Percentiles rank a stretch among this genome's conserved stretches.
These are phyloP conservation scores for Gambelia wislizenii DNA, from an alignment of 2,797 vertebrate species.

Conservation along the genomic window DNA sequence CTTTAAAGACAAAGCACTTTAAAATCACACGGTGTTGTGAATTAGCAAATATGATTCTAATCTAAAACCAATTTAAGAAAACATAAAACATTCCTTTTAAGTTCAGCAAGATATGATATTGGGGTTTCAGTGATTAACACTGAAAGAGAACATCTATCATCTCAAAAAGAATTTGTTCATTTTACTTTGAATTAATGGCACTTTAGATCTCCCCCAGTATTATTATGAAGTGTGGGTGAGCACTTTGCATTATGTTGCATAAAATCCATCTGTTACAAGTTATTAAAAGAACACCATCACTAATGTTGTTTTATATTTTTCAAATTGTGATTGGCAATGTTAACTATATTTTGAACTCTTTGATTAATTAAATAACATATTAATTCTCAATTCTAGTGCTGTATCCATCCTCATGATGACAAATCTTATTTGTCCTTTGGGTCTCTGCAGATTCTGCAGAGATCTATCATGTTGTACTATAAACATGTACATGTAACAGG, in stretches of 20 bases:
- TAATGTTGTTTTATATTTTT: neutral
- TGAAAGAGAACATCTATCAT: neutral
- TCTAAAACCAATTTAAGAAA: constrained; percentile 41
- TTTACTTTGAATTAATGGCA: constrained; percentile 4
- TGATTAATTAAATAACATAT: neutral
- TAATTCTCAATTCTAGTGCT: neutral
- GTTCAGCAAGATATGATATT: constrained; percentile 5
- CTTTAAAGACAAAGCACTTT: constrained; percentile 6
- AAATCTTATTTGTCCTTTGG: neutral
- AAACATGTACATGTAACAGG: neutral
- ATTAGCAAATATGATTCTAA: constrained; percentile 16
- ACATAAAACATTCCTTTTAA: constrained; percentile 23
- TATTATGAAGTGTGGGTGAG: neutral
- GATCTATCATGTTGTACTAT: no score
- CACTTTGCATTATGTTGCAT: neutral
- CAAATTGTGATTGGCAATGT: neutral
- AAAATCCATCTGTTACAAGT: neutral
- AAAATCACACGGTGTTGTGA: constrained; percentile 9
- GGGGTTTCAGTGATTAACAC: constrained; percentile 13
- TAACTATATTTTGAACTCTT: neutral
- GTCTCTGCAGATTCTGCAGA: neutral
- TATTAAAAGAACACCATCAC: neutral
- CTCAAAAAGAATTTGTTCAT: constrained; percentile 9
- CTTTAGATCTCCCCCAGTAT: neutral
- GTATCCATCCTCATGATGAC: neutral